A percentile compares a stretch with the other conserved stretches of the same genome.
phyloP scores from a whole-genome alignment of 2,113 vertebrate species.

The Nerophis ophidion region DNA sequence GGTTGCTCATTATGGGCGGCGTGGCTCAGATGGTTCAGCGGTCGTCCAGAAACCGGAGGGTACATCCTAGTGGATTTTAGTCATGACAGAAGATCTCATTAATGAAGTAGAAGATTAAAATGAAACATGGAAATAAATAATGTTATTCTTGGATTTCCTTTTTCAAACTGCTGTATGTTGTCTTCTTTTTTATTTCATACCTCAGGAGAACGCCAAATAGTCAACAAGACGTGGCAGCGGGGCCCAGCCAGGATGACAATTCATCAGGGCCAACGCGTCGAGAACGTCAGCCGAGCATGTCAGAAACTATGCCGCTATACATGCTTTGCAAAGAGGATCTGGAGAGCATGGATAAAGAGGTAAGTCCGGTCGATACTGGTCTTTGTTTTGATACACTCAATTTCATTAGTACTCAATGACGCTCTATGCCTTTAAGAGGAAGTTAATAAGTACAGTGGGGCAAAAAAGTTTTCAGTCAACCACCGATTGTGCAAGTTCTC shows the following conservation, averaged over 20 bases:
- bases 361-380: slow-evolving; percentile 38
- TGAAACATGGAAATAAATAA: neutral
- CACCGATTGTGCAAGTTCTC: no score
- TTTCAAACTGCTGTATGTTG: neutral
- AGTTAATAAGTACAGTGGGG: no score
- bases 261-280: slow-evolving; percentile 82
- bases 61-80: slow-evolving; percentile 12
- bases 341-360: slow-evolving; percentile 98
- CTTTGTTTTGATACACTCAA: neutral
- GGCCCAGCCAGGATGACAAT: slow-evolving; percentile 69
- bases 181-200: slow-evolving; percentile 8
- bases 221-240: slow-evolving; percentile 67
- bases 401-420: no score
- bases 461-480: no score
- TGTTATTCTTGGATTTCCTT: neutral
- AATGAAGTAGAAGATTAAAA: slow-evolving; percentile 18
- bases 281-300: slow-evolving; percentile 94
- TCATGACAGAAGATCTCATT: slow-evolving; percentile 38
- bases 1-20: no score
- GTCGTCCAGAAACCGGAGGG: no score
- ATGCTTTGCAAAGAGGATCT: slow-evolving; percentile 95
- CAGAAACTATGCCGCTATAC: slow-evolving; percentile 93
- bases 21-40: no score
- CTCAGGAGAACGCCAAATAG: slow-evolving; percentile 78
- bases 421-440: no score